Base-by-base conservation (phyloP, 2,797 vertebrate species). In the Podarcis lilfordi region DNA sequence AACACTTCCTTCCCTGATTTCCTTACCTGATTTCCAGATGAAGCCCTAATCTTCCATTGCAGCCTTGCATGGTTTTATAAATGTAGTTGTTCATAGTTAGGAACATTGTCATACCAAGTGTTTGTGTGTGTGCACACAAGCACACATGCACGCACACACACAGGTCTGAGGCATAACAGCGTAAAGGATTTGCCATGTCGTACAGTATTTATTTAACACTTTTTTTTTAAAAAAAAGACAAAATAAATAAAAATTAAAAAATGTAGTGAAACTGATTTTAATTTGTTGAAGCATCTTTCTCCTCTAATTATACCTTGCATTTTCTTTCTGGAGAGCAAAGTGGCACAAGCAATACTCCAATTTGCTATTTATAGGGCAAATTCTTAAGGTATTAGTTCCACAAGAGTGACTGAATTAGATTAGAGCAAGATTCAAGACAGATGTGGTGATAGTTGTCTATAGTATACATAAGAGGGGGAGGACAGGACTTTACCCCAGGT, bases 401-500 rank as follows among this genome's bases (percentile, higher is more conserved):
- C 17, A 55, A 80, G 55, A 86, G 68, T 72, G 6, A 4, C 61
- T 91, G 23, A 25, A 23, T 84, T 88, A 85, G 82, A 81, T 88
- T 89, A 80, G 75, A 93, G 85, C 72, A 91, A 88, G 55, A 92
- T 88, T 80, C 35, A 88, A 88, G 17, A 91, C 84, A 91, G 72
- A 87, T 80, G 40, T 79, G 37, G 43, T 92, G 80, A 91, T 90
- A 87, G 61, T 6, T 80, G 40, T 69, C 81, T 88, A 86, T 87
- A 2, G 0, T 74, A 91, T 85, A 78, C 64, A 91, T 50, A 45
- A 80, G 66, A 86, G 23, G n/a, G 85, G 25, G 45, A 29, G 72
- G 59, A 11, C 17, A 32, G 43, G 50, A 86, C 88, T 91, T 50
- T 90, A 3, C 2, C 35, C 8, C 32, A 89, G 19, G 29, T 94